These are phyloP conservation scores for Thryonomys swinderianus DNA, from an alignment of 2,113 vertebrate genomes.

Conservation along the genomic window DNA sequence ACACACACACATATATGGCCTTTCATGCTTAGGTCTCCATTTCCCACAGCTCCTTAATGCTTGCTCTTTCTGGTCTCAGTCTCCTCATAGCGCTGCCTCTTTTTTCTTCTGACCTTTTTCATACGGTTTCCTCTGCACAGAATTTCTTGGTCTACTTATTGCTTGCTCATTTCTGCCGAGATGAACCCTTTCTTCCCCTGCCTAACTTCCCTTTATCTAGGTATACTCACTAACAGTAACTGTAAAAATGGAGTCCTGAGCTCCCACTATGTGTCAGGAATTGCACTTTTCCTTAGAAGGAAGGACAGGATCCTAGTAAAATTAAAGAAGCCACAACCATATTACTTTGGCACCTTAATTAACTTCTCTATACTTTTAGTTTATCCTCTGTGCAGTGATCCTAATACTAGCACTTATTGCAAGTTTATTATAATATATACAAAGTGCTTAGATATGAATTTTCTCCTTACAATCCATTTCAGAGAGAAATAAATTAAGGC, in stretches of 20 bases:
- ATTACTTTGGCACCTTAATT: neutral
- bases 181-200: neutral
- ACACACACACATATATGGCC: fast-evolving
- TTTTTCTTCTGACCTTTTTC: neutral
- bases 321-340: neutral
- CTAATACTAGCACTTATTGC: neutral
- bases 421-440: neutral
- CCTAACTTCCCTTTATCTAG: neutral
- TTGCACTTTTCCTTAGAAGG: neutral
- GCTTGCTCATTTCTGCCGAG: neutral
- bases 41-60: neutral
- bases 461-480: neutral
- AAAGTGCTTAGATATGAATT: neutral
- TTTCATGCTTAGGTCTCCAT: neutral
- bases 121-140: neutral
- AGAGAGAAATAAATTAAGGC: neutral
- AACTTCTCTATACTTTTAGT: neutral
- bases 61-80: neutral
- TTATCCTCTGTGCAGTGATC: neutral
- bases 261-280: neutral
- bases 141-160: neutral
- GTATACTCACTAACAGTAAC: neutral
- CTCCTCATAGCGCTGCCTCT: neutral
- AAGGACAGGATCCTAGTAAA: neutral
- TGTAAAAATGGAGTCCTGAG: neutral